Evolutionary conservation across 2,113 vertebrate species (phyloP).

Genomic region (Tretioscincus oriximinensis): DNA sequence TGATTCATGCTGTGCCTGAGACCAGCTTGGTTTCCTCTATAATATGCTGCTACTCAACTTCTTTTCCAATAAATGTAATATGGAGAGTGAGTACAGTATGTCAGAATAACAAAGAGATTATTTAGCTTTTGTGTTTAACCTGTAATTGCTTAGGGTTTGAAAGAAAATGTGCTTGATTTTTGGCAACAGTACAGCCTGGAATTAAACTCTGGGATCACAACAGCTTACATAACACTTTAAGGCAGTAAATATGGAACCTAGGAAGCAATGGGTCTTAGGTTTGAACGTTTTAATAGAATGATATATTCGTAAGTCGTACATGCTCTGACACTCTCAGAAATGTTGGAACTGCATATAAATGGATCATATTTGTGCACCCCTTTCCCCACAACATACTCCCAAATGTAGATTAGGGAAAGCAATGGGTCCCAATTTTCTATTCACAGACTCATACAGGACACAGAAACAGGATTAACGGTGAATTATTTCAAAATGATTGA

Average conservation of each 20-base stretch:
- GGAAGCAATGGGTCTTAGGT: too few relatives aligned
- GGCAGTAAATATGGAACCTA: background rate
- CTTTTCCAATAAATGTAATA: background rate
- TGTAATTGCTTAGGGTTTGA: background rate
- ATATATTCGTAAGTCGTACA: too few relatives aligned
- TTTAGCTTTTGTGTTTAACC: background rate
- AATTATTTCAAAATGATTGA: too few relatives aligned
- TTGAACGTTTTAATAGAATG: too few relatives aligned
- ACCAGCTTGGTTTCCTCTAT: background rate
- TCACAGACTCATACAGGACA: too few relatives aligned
- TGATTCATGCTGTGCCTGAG: constrained; percentile 2
- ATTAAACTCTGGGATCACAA: background rate
- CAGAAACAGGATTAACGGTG: too few relatives aligned
- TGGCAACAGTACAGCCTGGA: background rate
- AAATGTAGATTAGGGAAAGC: too few relatives aligned
- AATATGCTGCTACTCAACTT: background rate
- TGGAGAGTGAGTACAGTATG: background rate
- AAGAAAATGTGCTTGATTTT: constrained; percentile 24
- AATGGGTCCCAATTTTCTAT: too few relatives aligned
- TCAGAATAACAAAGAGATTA: background rate
- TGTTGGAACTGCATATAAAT: too few relatives aligned
- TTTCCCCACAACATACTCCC: too few relatives aligned
- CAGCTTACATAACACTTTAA: constrained; percentile 6
- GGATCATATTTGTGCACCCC: too few relatives aligned
- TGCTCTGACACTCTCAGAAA: too few relatives aligned